These are phyloP conservation scores for Meda fulgida DNA, from an alignment of 2,797 vertebrate species.

Conservation along the genomic window DNA sequence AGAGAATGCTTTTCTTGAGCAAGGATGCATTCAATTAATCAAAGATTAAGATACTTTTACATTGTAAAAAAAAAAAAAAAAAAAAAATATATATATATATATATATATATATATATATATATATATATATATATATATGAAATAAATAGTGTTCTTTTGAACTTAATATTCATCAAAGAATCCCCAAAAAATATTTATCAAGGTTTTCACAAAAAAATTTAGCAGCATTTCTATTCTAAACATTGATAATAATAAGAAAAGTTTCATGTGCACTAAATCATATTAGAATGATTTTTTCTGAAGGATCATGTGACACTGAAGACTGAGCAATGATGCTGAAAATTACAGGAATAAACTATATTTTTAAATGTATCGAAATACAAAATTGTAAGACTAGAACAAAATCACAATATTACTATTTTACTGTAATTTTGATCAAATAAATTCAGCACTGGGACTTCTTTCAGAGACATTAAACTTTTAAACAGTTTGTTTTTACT, in stretches of 20 bases:
- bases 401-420: neutral
- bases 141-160: neutral
- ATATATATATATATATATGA: neutral
- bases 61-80: neutral
- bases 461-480: neutral
- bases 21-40: neutral
- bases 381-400: neutral
- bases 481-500: neutral
- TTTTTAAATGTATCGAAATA: neutral
- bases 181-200: neutral
- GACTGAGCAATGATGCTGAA: neutral
- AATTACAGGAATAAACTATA: neutral
- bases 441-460: no score
- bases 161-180: neutral
- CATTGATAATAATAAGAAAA: neutral
- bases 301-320: neutral
- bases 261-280: neutral
- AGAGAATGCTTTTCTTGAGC: neutral
- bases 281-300: no score
- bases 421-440: neutral
- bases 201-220: neutral
- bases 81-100: neutral
- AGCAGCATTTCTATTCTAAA: neutral
- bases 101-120: no score
- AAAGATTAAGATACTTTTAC: neutral